Percentiles rank a stretch among this genome's conserved stretches.
Evolutionary conservation across 2,113 vertebrate genomes (phyloP).

Genomic region (Oryzias celebensis): DNA sequence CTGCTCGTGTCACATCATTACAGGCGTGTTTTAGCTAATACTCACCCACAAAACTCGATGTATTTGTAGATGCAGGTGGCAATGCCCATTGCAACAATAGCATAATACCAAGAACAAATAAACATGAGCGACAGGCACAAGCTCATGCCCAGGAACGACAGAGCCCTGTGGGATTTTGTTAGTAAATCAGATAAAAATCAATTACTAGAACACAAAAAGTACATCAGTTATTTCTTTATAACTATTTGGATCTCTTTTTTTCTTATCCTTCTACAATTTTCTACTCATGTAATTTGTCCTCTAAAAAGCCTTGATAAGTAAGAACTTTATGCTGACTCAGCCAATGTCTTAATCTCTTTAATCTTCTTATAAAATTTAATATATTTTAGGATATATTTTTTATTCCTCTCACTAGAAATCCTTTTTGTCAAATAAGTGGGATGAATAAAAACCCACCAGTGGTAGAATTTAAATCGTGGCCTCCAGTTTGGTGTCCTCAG

Average conservation of each 20-base stretch:
- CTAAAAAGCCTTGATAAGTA: no score
- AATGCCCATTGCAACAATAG: slow-evolving; percentile 93
- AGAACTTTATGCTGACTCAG: no score
- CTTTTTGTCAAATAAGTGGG: neutral
- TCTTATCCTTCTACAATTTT: no score
- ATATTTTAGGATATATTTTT: no score
- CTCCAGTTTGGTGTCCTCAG: slow-evolving; percentile 98
- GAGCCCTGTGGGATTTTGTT: slow-evolving; percentile 80
- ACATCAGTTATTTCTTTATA: no score
- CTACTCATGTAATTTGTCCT: no score
- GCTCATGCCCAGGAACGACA: slow-evolving; percentile 98
- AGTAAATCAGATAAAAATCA: no score
- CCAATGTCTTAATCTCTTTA: no score
- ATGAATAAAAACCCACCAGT: slow-evolving; percentile 79
- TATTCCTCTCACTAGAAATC: no score
- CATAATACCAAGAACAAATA: slow-evolving; percentile 99
- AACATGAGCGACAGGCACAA: slow-evolving; percentile 97
- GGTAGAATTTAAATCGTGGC: slow-evolving; percentile 96
- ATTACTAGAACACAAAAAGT: no score
- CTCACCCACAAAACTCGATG: slow-evolving; percentile 97
- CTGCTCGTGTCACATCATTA: neutral
- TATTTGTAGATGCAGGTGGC: slow-evolving; percentile 99
- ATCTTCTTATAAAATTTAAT: no score
- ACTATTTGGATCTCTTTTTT: no score
- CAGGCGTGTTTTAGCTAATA: neutral